A percentile compares a stretch with the other conserved stretches of the same genome.
Conservation (phyloP, 2,113 vertebrate species). For the Ranitomeya variabilis region DNA sequence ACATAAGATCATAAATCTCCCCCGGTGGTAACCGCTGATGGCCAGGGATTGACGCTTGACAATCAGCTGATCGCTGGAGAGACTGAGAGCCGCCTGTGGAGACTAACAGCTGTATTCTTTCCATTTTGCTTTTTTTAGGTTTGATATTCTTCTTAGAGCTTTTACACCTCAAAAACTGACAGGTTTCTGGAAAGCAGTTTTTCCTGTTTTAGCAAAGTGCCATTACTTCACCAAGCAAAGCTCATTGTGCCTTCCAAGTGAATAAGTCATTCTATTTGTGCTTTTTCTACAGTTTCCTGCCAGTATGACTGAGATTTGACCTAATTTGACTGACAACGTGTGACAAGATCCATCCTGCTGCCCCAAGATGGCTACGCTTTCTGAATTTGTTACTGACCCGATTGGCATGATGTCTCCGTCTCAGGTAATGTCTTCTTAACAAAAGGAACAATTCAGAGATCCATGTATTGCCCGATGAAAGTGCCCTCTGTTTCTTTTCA, state of each 20-base stretch:
- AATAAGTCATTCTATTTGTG: background rate
- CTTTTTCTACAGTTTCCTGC: conserved; percentile 1
- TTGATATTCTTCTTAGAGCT: background rate
- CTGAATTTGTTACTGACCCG: conserved; percentile 46
- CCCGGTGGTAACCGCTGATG: too few relatives aligned
- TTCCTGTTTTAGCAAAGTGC: background rate
- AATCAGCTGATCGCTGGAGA: too few relatives aligned
- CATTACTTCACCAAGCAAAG: too few relatives aligned
- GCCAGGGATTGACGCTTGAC: too few relatives aligned
- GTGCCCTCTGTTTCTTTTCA: background rate
- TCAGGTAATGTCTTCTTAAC: conserved; percentile 23
- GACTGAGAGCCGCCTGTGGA: background rate
- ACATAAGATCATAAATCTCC: too few relatives aligned
- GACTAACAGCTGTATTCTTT: background rate
- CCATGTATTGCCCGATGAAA: background rate
- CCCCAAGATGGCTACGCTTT: conserved; percentile 37
- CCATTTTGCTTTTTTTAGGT: background rate
- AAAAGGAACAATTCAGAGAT: background rate
- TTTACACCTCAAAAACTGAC: background rate
- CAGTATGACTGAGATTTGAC: conserved; percentile 51
- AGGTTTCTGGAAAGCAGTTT: background rate
- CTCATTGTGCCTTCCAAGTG: background rate
- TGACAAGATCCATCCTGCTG: conserved; percentile 4
- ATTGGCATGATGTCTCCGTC: conserved; percentile 51
- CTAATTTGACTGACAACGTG: background rate